These are phyloP conservation scores for Piprites chloris DNA, from an alignment of 2,113 vertebrate genomes.

Conservation along the genomic window DNA sequence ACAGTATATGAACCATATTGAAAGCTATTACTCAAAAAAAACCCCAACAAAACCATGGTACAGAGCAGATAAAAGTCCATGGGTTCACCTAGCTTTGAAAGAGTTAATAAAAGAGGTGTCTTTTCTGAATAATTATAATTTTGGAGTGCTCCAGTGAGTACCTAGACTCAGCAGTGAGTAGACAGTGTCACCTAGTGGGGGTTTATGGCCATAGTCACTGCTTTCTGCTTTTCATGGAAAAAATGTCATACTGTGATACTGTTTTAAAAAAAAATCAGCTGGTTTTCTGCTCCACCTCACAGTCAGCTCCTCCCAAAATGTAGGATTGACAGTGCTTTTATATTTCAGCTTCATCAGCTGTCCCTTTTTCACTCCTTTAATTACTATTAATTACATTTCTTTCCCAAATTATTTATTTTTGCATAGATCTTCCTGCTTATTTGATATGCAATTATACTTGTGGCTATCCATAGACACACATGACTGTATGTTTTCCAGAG, in stretches of 20 bases:
- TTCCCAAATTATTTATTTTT: neutral
- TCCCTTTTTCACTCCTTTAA: neutral
- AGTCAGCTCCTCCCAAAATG: rapidly evolving
- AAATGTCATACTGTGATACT: rapidly evolving
- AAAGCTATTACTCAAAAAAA: neutral
- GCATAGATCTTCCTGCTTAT: neutral
- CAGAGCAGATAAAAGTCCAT: neutral
- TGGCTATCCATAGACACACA: neutral
- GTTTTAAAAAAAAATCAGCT: neutral
- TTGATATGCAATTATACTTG: neutral
- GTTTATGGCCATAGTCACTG: neutral
- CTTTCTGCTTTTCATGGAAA: neutral
- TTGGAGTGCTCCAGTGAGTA: neutral
- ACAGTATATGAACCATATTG: neutral
- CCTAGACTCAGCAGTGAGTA: neutral
- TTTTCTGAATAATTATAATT: neutral
- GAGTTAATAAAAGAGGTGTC: neutral
- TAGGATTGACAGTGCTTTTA: neutral
- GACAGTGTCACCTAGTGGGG: slow-evolving; percentile 71
- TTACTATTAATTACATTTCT: neutral
- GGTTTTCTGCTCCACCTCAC: neutral
- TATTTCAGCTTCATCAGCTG: neutral
- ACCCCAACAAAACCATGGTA: neutral
- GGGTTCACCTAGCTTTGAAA: neutral
- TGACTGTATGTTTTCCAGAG: neutral